A percentile compares a stretch with the other conserved stretches of the same genome.
phyloP scores from a whole-genome alignment of 2,113 vertebrate species.

The Passer domesticus region DNA sequence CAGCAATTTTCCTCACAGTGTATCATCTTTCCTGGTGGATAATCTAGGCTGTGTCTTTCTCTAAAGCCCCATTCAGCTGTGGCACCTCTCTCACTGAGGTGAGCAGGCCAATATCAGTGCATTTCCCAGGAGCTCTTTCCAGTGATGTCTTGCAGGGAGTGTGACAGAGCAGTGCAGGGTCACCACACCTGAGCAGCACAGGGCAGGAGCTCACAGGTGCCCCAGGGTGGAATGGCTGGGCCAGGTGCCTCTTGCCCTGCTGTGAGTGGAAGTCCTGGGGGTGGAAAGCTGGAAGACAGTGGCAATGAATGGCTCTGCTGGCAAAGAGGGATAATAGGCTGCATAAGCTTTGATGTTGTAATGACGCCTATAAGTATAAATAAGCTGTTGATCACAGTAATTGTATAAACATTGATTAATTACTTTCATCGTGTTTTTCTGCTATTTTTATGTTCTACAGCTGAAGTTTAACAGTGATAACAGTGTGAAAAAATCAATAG shows the following conservation, averaged over 20 bases:
- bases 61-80: neutral
- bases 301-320: neutral
- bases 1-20: neutral
- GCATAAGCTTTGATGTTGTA: rapidly evolving
- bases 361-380: neutral
- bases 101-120: neutral
- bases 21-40: neutral
- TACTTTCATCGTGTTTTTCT: neutral
- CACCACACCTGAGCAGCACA: rapidly evolving
- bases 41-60: neutral
- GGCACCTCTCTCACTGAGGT: neutral
- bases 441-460: neutral
- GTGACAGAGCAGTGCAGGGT: neutral
- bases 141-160: neutral
- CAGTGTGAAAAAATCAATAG: neutral
- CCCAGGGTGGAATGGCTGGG: too few relatives aligned
- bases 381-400: neutral
- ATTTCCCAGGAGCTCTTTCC: neutral
- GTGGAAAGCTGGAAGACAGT: neutral
- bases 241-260: neutral
- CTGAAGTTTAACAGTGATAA: neutral
- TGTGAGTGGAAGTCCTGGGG: neutral
- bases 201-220: neutral
- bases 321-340: neutral
- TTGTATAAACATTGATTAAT: neutral